Evolutionary conservation across 2,888 invertebrate genomes (phyloP).

Genomic region (Melinaea menophilus): DNA sequence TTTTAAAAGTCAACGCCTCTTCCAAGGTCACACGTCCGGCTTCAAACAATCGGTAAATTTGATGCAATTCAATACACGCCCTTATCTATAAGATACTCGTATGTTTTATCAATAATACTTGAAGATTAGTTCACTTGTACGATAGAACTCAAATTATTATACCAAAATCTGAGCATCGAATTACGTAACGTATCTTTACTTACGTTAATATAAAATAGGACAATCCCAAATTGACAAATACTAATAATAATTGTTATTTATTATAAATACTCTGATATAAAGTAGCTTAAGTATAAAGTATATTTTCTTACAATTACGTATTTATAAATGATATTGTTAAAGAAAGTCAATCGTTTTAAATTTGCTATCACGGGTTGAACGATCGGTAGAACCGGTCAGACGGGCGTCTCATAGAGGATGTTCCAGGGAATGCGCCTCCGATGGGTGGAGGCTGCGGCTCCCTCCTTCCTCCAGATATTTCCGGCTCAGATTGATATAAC

Average conservation of each 20-base stretch:
- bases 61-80: conserved; percentile 41
- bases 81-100: conserved; percentile 30
- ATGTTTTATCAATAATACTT: conserved; percentile 17
- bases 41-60: conserved; percentile 46
- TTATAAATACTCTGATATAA: too few species aligned
- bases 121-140: conserved; percentile 1
- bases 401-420: conserved; percentile 57
- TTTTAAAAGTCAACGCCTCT: conserved; percentile 71
- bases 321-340: conserved; percentile 20
- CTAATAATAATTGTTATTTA: too few species aligned
- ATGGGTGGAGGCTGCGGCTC: conserved; percentile 32
- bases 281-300: too few species aligned
- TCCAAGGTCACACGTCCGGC: conserved; percentile 64
- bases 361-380: conserved; percentile 68
- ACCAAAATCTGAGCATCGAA: too few species aligned
- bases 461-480: conserved; percentile 50
- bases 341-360: conserved; percentile 34
- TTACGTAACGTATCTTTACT: too few species aligned
- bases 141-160: neutral
- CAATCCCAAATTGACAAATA: too few species aligned
- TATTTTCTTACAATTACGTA: neutral
- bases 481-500: conserved; percentile 48
- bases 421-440: conserved; percentile 57
- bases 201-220: too few species aligned
- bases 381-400: conserved; percentile 68